These are phyloP conservation scores for Lycaena phlaeas DNA, from an alignment of 2,888 invertebrate genomes.

Conservation along the genomic window DNA sequence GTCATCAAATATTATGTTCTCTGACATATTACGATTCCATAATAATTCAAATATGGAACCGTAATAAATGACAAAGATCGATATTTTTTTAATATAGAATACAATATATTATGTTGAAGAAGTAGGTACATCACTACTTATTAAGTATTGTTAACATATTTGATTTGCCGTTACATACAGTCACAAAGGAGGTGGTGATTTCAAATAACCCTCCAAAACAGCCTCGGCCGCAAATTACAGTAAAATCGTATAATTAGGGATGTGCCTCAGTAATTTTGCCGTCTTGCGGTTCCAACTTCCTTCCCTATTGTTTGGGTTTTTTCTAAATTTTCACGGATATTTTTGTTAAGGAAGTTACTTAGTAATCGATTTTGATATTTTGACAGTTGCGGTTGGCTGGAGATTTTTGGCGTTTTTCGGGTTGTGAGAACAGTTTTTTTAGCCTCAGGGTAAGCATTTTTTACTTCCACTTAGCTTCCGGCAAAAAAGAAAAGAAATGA, in stretches of 20 bases:
- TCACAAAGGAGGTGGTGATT: constrained; percentile 55
- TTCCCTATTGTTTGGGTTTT: constrained; percentile 52
- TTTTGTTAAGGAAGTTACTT: constrained; percentile 29
- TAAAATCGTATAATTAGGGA: constrained; percentile 63
- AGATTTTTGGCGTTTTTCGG: constrained; percentile 33
- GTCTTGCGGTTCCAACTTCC: constrained; percentile 63
- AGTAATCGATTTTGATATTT: constrained; percentile 62
- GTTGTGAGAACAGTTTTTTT: constrained; percentile 34
- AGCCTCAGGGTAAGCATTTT: constrained; percentile 22
- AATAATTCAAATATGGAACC: too few relatives aligned
- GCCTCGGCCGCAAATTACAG: constrained; percentile 55
- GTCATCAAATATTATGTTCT: too few relatives aligned
- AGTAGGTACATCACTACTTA: constrained; percentile 16
- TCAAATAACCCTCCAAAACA: constrained; percentile 35
- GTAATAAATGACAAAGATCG: too few relatives aligned
- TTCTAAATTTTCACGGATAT: constrained; percentile 27
- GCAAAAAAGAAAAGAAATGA: neutral
- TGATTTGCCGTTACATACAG: constrained; percentile 53
- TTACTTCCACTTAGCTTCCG: neutral
- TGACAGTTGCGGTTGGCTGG: constrained; percentile 61
- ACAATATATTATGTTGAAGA: too few relatives aligned
- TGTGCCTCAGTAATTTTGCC: constrained; percentile 46
- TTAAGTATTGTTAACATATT: constrained; percentile 43
- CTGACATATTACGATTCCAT: too few relatives aligned
- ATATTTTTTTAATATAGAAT: too few relatives aligned